Conservation (phyloP, 1,140 invertebrate genomes). For the Drosophila jambulina region DNA sequence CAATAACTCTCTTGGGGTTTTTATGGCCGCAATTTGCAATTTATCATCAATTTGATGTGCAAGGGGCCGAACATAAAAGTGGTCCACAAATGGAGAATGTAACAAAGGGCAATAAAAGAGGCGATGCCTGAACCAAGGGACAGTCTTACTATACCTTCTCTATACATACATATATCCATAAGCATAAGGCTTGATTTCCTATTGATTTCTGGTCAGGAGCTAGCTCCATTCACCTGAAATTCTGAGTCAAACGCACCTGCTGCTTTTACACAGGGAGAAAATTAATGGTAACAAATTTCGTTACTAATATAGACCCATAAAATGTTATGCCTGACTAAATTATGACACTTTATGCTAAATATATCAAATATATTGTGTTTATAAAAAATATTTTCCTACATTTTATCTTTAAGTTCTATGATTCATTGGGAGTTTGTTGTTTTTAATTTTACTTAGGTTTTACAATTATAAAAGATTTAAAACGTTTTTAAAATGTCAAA, state of each 20-base stretch:
- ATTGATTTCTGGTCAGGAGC: slow-evolving; percentile 26
- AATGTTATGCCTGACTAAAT: too few relatives aligned
- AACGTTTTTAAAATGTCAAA: too few relatives aligned
- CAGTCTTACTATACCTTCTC: not conserved
- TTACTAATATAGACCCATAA: too few relatives aligned
- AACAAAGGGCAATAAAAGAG: slow-evolving; percentile 41
- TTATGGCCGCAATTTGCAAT: slow-evolving; percentile 47
- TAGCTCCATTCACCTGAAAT: slow-evolving; percentile 18
- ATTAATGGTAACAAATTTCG: not conserved
- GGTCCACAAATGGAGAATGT: slow-evolving; percentile 31
- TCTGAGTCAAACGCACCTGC: slow-evolving; percentile 26
- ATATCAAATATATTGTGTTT: too few relatives aligned
- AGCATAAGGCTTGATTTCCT: slow-evolving; percentile 27
- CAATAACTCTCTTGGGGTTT: slow-evolving; percentile 34
- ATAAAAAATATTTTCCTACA: too few relatives aligned
- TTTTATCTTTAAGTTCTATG: too few relatives aligned
- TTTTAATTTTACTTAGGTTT: too few relatives aligned
- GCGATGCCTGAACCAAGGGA: slow-evolving; percentile 2
- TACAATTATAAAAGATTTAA: too few relatives aligned
- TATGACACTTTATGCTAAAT: too few relatives aligned
- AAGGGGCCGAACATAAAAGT: slow-evolving; percentile 39
- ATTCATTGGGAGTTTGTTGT: too few relatives aligned
- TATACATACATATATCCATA: slow-evolving; percentile 3
- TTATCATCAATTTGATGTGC: slow-evolving; percentile 51
- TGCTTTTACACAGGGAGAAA: slow-evolving; percentile 17